Base-by-base conservation (phyloP, 2,797 vertebrate species). In the Tenualosa ilisha region DNA sequence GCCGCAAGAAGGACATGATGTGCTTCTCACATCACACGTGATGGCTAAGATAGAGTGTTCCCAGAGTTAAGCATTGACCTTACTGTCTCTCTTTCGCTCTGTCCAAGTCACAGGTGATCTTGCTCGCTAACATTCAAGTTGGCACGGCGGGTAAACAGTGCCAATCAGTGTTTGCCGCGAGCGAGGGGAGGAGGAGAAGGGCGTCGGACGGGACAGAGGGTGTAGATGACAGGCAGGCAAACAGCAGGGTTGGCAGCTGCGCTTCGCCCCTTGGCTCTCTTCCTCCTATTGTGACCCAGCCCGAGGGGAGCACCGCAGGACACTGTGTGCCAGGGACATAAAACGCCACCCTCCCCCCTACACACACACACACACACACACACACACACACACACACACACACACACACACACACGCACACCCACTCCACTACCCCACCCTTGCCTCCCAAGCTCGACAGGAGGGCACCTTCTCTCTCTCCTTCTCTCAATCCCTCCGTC, bases 401-500 rank as follows among this genome's bases (percentile, higher is more conserved):
- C 61, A 9, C 61, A 11, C 63, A 26, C 63, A 13, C 63, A n/a
- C 61, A 65, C 61, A 9, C 61, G 12, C 26, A 31, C 26, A 68
- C 65, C 9, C 8, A 68, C 24, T 2, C 3, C 24, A 7, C n/a
- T 24, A 24, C 59, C 59, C 65, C 26, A 68, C 65, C 65, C 65
- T 12, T 2, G 65, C 31, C 65, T 72, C 13, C 26, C 13, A 37
- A 6, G 31, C 65, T 72, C 65, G 65, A 88, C 82, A 86, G 84
- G 86, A 86, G 86, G 87, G 85, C 89, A 90, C 83, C 89, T 87
- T 87, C 85, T 83, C 63, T 54, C n/a, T 37, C 53, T 81, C 65
- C 37, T 72, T 26, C 65, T 72, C 26, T 72, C 26, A 72, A 37
- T 31, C 24, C 56, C 56, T 56, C 65, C 15, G 9, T 68, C 63